Evolutionary conservation across 2,888 invertebrate genomes (phyloP), one percentile per base, ranked within the genome.

Genomic region (Rhodophaea formosa): DNA sequence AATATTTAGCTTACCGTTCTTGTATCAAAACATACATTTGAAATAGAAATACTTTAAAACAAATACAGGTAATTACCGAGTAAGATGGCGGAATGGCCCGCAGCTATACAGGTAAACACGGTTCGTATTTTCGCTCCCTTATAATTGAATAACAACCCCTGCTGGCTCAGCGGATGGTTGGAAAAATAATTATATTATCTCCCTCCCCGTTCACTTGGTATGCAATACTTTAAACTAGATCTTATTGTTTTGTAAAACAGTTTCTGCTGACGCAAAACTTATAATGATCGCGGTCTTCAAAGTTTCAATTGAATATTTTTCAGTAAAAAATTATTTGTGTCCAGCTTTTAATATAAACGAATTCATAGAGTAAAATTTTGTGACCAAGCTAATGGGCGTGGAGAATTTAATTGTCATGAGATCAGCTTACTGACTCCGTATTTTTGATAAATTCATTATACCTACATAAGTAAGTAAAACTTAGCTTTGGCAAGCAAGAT

Each of bases 91-190:
- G 71, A 71, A 77, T 75, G 69, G 80, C 80, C 81, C 77, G 74
- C 71, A 76, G 84, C 83, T 74, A 75, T 74, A 72, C 80, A 83
- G 82, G 85, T 86, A 85, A 84, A 86, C 81, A 84, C 71, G 71
- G 68, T 62, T 69, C 71, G 77, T 72, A 78, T 81, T 80, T 82
- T 81, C 74, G 72, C 74, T 77, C 76, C 78, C 77, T 74, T 75
- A 74, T 88, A 87, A 88, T 87, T 86, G 85, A 87, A 88, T 86
- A 82, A 86, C 78, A 77, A 73, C 80, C 81, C 83, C 79, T 69
- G 79, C 80, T 78, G 79, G 76, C 73, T 79, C 79, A 73, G 74
- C 78, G 81, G 81, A 80, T 80, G 80, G 75, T 82, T 75, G 76
- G 71, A 79, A 84, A 82, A 81, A 86, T 85, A 84, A 86, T 86